Evolutionary conservation across 2,113 vertebrate genomes (phyloP), one percentile per base, ranked within the genome.

Genomic region (Aythya baeri): DNA sequence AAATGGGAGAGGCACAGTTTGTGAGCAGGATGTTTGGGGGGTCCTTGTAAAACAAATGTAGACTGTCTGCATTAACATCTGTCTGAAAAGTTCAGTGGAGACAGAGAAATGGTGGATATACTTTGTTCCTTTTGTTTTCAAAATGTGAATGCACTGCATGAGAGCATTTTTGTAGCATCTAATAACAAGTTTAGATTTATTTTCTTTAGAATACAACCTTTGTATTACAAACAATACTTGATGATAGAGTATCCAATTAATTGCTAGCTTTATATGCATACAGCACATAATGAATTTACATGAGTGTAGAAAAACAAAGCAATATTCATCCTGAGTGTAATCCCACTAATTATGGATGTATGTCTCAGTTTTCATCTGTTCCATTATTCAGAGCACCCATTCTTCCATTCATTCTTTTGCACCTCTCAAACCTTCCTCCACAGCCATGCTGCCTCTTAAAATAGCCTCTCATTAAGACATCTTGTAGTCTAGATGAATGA

Each of bases 71-170:
- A 0, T 52, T 26, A 67, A 10, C 20, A n/a, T 67, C 73, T 91
- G 59, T 32, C 73, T 12, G 31, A 57, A 32, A 55, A 68, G 15
- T 22, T 20, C 52, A 15, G 49, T 13, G 41, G 21, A 18, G 66
- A 50, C 41, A 55, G 50, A 36, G 41, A 65, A 71, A 63, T 59
- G 52, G 11, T 22, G 18, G 50, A 32, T 67, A 1, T 31, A 16
- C 16, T 81, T 72, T 4, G 18, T 15, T 22, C 36, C 52, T 49
- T 27, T 13, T 50, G 21, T 25, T 17, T 91, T 72, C 17, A 12
- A 36, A 67, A 49, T 11, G 18, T 52, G 55, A 50, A 8, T 0
- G 1, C 6, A 3, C 6, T 10, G 25, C 1, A 1, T 27, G 9
- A 41, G 58, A 63, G 41, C 14, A 49, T 50, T 57, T 77, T 79